phyloP scores from a whole-genome alignment of 2,888 invertebrate genomes.

The Aphelenchoides bicaudatus region DNA sequence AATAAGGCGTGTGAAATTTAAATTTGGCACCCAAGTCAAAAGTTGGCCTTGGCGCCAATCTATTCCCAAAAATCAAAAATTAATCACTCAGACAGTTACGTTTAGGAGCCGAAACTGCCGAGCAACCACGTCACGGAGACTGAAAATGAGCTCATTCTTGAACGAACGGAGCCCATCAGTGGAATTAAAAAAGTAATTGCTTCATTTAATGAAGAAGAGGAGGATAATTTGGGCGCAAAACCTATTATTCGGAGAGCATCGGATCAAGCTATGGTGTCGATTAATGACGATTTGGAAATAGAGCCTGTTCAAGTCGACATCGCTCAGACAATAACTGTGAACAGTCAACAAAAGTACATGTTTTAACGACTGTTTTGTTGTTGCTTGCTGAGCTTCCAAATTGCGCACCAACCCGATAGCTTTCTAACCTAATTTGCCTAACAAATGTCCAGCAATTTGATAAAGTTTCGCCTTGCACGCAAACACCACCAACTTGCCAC shows the following conservation, averaged over 20 bases:
- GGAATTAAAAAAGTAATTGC: constrained; percentile 2
- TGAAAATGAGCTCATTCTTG: constrained; percentile 18
- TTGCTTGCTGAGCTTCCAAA: constrained; percentile 9
- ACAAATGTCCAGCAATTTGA: no score
- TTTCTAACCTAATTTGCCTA: no score
- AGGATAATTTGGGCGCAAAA: not conserved
- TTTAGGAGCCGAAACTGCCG: constrained; percentile 18
- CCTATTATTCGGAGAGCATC: not conserved
- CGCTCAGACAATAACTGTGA: constrained; percentile 1
- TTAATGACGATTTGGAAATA: not conserved
- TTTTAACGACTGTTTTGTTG: not conserved
- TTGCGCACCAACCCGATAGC: no score
- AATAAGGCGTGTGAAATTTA: no score
- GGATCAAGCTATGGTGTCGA: not conserved
- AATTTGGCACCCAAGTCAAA: no score
- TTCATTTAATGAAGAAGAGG: not conserved
- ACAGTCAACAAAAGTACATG: constrained; percentile 11
- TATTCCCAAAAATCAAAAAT: no score
- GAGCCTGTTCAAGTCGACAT: constrained; percentile 5
- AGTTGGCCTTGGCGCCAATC: no score
- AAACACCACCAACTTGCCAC: no score
- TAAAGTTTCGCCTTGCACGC: no score
- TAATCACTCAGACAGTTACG: no score
- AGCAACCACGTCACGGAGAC: constrained; percentile 17
- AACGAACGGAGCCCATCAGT: not conserved